Base-by-base conservation (phyloP, 2,888 invertebrate genomes). In the Seladonia tumulorum region DNA sequence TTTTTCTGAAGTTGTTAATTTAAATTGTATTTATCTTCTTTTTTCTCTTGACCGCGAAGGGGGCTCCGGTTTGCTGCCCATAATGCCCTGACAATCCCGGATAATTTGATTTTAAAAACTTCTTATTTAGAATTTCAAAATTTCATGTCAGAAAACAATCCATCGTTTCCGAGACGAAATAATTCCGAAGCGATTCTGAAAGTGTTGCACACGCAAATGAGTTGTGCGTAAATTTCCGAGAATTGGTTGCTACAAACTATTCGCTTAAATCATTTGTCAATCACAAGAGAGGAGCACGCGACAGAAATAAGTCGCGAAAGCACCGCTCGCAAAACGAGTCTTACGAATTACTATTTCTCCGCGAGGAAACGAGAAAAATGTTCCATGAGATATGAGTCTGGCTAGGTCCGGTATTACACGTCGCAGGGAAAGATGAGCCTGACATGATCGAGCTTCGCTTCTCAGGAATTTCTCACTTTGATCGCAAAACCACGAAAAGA, bases 401-500 rank as follows among this genome's bases (percentile, higher is more conserved):
- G 22, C 14, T 39, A 4, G 18, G 71, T 12, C 76, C 76, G 42
- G 84, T 89, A 90, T 89, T 82, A 82, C 79, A 49, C 79, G 78
- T 84, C 82, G 75, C 66, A 60, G 66, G 70, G 42, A 83, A 86
- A 73, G 83, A 84, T 80, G 81, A 75, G 79, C 63, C 63, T 75
- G 53, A 63, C 81, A 75, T 75, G 83, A 88, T 82, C 71, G 86
- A 90, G 77, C 60, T 35, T 12, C 53, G 25, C 77, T 82, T 80
- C 83, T 35, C 47, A 16, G 47, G 49, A 82, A 88, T 81, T 76
- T 90, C 88, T 76, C 88, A 86, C 83, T 86, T 82, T 81, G 88
- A 90, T 86, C 79, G 75, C 72, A 70, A 83, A 79, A 82, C 76
- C 76, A 79, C 71, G 78, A 84, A 86, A 89, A 82, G 42, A 63